Evolutionary conservation across 2,113 vertebrate species (phyloP).

Genomic region (Gavialis gangeticus): DNA sequence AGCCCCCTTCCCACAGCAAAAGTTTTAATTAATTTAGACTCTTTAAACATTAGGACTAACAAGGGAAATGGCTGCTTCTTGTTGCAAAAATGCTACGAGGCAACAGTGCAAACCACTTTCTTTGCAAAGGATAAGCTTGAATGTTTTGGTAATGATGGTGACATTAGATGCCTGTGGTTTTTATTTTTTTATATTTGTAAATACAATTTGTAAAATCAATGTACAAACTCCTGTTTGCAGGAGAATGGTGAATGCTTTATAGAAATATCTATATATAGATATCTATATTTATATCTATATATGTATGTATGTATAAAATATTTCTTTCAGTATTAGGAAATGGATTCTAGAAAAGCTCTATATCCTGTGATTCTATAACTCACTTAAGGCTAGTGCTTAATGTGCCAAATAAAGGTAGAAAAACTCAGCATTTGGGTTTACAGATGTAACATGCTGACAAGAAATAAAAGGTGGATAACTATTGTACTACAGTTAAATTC

Average conservation of each 20-base stretch:
- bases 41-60: neutral
- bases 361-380: neutral
- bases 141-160: neutral
- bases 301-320: too few relatives aligned
- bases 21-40: neutral
- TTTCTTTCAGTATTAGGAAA: neutral
- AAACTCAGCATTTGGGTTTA: slow-evolving; percentile 18
- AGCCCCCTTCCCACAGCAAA: neutral
- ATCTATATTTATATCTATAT: neutral
- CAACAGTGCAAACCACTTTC: neutral
- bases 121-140: neutral
- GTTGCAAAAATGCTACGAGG: neutral
- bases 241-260: neutral
- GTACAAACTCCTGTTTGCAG: neutral
- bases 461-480: neutral
- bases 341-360: neutral
- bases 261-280: too few relatives aligned
- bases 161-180: neutral
- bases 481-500: neutral
- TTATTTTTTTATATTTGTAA: neutral
- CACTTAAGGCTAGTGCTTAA: slow-evolving; percentile 1
- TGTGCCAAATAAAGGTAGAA: slow-evolving; percentile 2
- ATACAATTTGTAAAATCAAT: neutral
- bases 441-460: neutral
- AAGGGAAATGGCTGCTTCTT: neutral